Evolutionary conservation across 2,888 invertebrate species (phyloP), one percentile per base, ranked within the genome.

Genomic region (Brassicogethes aeneus): DNA sequence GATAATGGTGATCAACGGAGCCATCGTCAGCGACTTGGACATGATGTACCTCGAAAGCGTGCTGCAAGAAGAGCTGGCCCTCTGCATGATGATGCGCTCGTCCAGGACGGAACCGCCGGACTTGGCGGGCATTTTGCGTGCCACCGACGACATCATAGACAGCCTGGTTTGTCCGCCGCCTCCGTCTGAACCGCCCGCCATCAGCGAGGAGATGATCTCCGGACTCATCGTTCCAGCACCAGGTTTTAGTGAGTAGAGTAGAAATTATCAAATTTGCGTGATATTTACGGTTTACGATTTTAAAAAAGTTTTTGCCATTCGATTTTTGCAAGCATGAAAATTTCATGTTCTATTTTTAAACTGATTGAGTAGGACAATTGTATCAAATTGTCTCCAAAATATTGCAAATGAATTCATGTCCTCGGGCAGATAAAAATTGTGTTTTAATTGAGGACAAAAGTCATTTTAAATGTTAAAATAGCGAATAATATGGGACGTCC

Each of bases 21-120:
- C 94, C 59, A 91, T 95, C 69, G 94, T 96, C 55, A 91, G 92
- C 62, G 95, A 96, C 75, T 78, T 96, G 73, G 96, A 96, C 78
- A 96, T 96, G 95, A 95, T 96, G 89, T 95, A 93, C 76, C 79
- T 96, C 66, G 96, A 96, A 71, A 91, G 90, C 64, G 89, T 95
- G 50, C 77, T 96, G 55, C 94, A 94, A 70, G 94, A 95, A 69
- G 93, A 93, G 64, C 79, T 89, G 50, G 85, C 89, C 36, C 79
- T 96, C 47, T 91, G 91, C 74, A 90, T 96, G 85, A 95, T 95
- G 86, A 91, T 96, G 84, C 80, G 95, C 56, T 89, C 88, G 34
- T 85, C 89, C 33, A 78, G 88, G 52, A 84, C 85, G 13, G 87
- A 88, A 65, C 84, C 85, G 31, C 85, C 85, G 30, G 85, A 85